Conservation (phyloP, 2,797 vertebrate genomes). For the Lacerta bilineata region DNA sequence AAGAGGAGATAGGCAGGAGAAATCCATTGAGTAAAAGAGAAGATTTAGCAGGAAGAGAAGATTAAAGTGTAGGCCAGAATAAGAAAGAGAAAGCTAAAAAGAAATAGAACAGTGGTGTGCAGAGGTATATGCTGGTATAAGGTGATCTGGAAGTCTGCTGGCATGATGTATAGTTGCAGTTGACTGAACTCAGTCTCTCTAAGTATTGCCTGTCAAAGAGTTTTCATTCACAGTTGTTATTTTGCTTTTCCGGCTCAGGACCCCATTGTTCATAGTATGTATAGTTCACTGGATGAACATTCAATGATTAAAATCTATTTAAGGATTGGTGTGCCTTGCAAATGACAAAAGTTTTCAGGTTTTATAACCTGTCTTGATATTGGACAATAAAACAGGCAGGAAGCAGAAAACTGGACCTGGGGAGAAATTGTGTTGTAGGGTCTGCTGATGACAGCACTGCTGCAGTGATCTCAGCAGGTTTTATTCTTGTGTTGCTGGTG, state of each 20-base stretch:
- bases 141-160: slow-evolving; percentile 30
- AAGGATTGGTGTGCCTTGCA: neutral
- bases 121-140: slow-evolving; percentile 51
- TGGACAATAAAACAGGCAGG: slow-evolving; percentile 11
- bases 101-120: slow-evolving; percentile 51
- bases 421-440: neutral
- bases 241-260: neutral
- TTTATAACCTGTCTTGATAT: neutral
- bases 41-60: slow-evolving; percentile 37
- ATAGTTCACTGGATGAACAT: neutral
- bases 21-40: slow-evolving; percentile 50
- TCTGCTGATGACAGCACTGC: neutral
- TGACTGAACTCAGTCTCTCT: slow-evolving; percentile 17
- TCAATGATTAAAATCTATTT: neutral
- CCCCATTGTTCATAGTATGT: neutral
- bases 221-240: neutral
- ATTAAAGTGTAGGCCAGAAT: slow-evolving; percentile 31
- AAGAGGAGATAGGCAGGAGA: slow-evolving; percentile 42
- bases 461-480: neutral
- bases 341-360: slow-evolving; percentile 4
- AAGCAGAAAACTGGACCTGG: neutral
- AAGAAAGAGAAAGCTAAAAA: slow-evolving; percentile 58
- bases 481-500: neutral
- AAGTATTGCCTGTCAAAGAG: neutral
- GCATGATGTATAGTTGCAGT: slow-evolving; percentile 15